Percentiles rank a stretch among this genome's conserved stretches.
Evolutionary conservation across 2,888 invertebrate species (phyloP).

Genomic region (Heteropelma amictum): DNA sequence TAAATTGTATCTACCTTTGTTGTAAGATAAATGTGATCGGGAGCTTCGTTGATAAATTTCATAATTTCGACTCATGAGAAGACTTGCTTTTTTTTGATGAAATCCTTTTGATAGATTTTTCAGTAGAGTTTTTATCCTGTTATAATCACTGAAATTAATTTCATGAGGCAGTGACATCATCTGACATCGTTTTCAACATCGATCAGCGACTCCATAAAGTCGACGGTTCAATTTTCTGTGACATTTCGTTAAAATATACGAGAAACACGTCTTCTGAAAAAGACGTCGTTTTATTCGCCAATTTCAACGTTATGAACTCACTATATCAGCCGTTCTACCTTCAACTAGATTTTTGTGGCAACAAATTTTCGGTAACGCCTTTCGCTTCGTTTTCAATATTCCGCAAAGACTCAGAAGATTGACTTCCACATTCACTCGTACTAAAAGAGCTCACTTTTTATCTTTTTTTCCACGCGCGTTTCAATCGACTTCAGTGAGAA

Average conservation of each 20-base stretch:
- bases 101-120: constrained; percentile 2
- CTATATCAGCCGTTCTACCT: background rate
- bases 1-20: background rate
- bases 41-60: constrained; percentile 8
- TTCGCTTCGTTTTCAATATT: background rate
- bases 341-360: constrained; percentile 6
- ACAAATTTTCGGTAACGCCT: background rate
- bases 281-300: background rate
- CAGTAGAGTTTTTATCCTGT: background rate
- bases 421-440: background rate
- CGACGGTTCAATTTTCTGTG: constrained; percentile 4
- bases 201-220: constrained; percentile 12
- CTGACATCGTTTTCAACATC: background rate
- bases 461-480: background rate
- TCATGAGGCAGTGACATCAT: background rate
- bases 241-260: constrained; percentile 4
- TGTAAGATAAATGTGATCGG: background rate
- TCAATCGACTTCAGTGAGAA: background rate
- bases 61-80: background rate
- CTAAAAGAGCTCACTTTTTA: background rate
- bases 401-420: background rate
- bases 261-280: constrained; percentile 3
- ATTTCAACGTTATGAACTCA: background rate
- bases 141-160: background rate
- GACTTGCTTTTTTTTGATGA: constrained; percentile 1